phyloP scores from a whole-genome alignment of 2,797 vertebrate species.

The Poeciliopsis infans region DNA sequence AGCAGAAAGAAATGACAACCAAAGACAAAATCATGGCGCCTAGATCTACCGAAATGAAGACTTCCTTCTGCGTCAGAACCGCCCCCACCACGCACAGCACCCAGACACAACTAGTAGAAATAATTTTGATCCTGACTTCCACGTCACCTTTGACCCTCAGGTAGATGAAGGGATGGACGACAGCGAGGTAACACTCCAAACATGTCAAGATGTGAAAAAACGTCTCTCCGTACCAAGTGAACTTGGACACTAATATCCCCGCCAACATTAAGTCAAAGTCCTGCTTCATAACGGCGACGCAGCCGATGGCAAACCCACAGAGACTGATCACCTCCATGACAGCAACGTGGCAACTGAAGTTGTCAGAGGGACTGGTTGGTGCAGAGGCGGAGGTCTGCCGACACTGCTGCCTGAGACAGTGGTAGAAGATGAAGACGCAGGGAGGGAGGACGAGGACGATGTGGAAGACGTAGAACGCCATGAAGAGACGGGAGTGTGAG shows the following conservation, averaged over 20 bases:
- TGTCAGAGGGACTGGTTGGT: background rate
- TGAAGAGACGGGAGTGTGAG: background rate
- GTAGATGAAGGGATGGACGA: conserved; percentile 13
- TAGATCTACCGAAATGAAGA: background rate
- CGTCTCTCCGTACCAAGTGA: background rate
- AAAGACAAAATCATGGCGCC: background rate
- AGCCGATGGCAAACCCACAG: background rate
- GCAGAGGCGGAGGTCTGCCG: background rate
- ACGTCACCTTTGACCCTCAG: background rate
- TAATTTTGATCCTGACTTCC: conserved; percentile 9
- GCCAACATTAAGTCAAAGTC: background rate
- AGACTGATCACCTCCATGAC: background rate
- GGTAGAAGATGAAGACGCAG: background rate
- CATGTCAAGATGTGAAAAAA: conserved; percentile 12
- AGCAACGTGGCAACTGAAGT: conserved; percentile 2
- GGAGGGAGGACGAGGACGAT: conserved; percentile 4
- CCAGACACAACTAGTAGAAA: conserved; percentile 11
- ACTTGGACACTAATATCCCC: accelerated
- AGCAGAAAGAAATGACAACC: conserved; percentile 16
- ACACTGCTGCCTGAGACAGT: background rate
- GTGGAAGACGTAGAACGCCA: accelerated
- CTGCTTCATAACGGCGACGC: accelerated
- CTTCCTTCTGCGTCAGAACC: background rate
- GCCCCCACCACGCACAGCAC: background rate
- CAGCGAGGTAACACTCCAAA: conserved; percentile 16